Percentiles rank a stretch among this genome's conserved stretches.
These are phyloP conservation scores for Sebastes fasciatus DNA, from an alignment of 2,113 vertebrate genomes.

Conservation along the genomic window DNA sequence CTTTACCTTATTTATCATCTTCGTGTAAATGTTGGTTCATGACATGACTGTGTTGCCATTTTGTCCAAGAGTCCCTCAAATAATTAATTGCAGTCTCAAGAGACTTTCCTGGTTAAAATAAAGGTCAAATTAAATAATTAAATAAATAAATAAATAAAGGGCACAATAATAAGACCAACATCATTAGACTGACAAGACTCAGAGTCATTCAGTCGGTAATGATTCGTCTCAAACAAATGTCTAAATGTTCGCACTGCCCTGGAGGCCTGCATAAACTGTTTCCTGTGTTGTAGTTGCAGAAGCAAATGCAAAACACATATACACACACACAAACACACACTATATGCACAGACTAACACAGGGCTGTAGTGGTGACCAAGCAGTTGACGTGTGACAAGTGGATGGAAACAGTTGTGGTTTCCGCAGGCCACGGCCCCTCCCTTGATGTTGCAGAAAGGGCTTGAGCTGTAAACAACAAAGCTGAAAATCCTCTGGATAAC, in stretches of 20 bases:
- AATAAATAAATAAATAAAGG: not conserved
- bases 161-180: not conserved
- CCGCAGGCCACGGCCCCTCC: not conserved
- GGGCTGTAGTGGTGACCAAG: conserved; percentile 50
- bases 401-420: conserved; percentile 66
- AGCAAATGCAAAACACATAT: conserved; percentile 14
- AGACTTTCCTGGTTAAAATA: not conserved
- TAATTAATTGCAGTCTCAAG: not conserved
- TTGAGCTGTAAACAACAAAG: conserved; percentile 37
- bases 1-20: not conserved
- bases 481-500: conserved; percentile 43
- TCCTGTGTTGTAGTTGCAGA: conserved; percentile 20
- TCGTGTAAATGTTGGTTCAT: not conserved
- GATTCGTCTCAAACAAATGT: conserved; percentile 21
- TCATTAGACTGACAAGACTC: conserved; percentile 8
- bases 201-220: conserved; percentile 10
- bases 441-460: conserved; percentile 9
- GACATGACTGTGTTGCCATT: not conserved
- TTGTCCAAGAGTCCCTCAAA: not conserved
- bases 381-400: conserved; percentile 52
- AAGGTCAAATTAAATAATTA: conserved; percentile 17
- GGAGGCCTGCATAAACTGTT: conserved; percentile 10
- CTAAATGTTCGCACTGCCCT: conserved; percentile 14
- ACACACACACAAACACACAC: not conserved
- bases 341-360: not conserved